These are phyloP conservation scores for Phycodurus eques DNA, from an alignment of 2,113 vertebrate genomes.

Conservation along the genomic window DNA sequence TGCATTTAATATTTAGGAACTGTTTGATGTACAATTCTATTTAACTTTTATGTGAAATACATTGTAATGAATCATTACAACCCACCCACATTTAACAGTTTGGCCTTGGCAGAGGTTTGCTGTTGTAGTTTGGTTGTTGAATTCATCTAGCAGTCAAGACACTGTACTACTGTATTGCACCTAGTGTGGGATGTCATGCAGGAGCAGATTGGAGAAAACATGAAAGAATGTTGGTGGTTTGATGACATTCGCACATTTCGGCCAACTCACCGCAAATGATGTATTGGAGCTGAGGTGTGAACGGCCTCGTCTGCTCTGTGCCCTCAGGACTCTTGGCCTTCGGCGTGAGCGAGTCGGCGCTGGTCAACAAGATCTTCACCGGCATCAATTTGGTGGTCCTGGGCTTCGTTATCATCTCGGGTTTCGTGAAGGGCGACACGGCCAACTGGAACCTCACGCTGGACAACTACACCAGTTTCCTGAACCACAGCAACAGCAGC, in stretches of 20 bases:
- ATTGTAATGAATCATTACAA: too few species aligned
- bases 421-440: constrained; percentile 84
- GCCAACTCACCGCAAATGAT: neutral
- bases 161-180: constrained; percentile 30
- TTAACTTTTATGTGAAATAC: too few species aligned
- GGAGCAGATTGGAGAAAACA: constrained; percentile 18
- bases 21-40: too few species aligned
- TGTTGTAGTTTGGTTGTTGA: too few species aligned
- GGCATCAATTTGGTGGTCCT: constrained; percentile 89
- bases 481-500: constrained; percentile 48
- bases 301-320: constrained; percentile 2
- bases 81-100: too few species aligned
- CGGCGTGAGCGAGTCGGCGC: constrained; percentile 89
- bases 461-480: constrained; percentile 57
- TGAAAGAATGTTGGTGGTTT: neutral
- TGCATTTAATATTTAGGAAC: too few species aligned
- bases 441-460: constrained; percentile 83
- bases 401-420: constrained; percentile 85
- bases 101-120: too few species aligned
- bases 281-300: constrained; percentile 19
- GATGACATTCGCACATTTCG: neutral
- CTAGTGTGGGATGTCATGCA: constrained; percentile 15
- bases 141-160: too few species aligned
- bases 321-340: constrained; percentile 84
- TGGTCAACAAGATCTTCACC: constrained; percentile 95